These are phyloP conservation scores for Cichladusa arquata DNA, from an alignment of 2,113 vertebrate genomes.

Conservation along the genomic window DNA sequence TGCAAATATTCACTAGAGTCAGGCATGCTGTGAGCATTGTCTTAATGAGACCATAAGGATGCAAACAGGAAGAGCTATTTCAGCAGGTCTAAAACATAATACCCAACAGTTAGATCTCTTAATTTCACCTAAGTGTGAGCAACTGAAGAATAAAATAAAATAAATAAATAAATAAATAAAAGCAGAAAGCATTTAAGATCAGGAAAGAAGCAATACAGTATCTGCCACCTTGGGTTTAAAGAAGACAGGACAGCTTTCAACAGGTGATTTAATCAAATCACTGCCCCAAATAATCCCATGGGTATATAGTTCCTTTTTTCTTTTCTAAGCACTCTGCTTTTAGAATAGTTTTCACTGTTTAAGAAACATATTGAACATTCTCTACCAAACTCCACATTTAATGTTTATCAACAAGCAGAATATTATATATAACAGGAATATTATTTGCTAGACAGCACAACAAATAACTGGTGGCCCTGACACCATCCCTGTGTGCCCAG, in stretches of 20 bases:
- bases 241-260: slow-evolving; percentile 33
- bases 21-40: slow-evolving; percentile 74
- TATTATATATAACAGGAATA: neutral
- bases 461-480: neutral
- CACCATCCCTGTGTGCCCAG: neutral
- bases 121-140: slow-evolving; percentile 75
- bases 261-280: slow-evolving; percentile 26
- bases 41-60: slow-evolving; percentile 79
- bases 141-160: neutral
- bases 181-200: slow-evolving; percentile 62
- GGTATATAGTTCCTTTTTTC: neutral
- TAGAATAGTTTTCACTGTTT: neutral
- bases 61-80: slow-evolving; percentile 72
- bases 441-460: neutral
- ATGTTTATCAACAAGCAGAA: neutral
- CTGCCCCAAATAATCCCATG: neutral
- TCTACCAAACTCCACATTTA: neutral
- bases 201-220: slow-evolving; percentile 28
- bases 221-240: slow-evolving; percentile 39
- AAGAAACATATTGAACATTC: neutral
- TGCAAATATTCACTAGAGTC: slow-evolving; percentile 75
- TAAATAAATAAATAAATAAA: too few species aligned
- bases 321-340: neutral
- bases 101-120: slow-evolving; percentile 70
- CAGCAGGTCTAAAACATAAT: slow-evolving; percentile 69